phyloP scores from a whole-genome alignment of 2,797 vertebrate species.

The Sus cebifrons region DNA sequence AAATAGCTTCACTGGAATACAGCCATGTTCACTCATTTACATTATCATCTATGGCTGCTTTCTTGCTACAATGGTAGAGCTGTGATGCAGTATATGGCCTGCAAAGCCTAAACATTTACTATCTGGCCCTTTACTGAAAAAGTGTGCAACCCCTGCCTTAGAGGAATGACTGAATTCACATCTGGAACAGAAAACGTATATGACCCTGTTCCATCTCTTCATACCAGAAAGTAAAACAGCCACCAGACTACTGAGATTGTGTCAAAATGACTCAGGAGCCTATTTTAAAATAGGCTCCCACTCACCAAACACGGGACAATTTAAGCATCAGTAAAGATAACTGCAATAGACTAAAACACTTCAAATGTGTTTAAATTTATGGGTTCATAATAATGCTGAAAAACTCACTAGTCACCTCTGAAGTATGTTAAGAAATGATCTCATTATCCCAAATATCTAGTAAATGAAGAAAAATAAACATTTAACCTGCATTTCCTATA shows the following conservation, averaged over 20 bases:
- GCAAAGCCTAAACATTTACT: neutral
- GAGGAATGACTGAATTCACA: neutral
- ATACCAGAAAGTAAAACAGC: neutral
- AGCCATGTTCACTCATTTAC: neutral
- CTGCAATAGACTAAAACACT: neutral
- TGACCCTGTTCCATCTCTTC: neutral
- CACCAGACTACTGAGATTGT: neutral
- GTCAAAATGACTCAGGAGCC: neutral
- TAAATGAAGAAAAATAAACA: constrained; percentile 44
- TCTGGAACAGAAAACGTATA: neutral
- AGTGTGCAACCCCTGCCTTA: neutral
- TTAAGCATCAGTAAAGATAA: neutral
- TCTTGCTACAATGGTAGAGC: neutral
- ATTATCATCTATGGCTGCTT: neutral
- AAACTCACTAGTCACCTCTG: neutral
- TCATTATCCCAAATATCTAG: constrained; percentile 18
- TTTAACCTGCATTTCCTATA: constrained; percentile 21
- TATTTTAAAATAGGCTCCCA: neutral
- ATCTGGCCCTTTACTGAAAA: neutral
- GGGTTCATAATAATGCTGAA: constrained; percentile 10
- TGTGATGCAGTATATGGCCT: neutral
- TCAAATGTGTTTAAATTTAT: constrained; percentile 30
- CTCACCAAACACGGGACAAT: neutral
- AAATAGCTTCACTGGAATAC: neutral
- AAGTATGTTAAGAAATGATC: constrained; percentile 9